Evolutionary conservation across 1,140 invertebrate genomes (phyloP).

Genomic region (Bombyx mandarina): DNA sequence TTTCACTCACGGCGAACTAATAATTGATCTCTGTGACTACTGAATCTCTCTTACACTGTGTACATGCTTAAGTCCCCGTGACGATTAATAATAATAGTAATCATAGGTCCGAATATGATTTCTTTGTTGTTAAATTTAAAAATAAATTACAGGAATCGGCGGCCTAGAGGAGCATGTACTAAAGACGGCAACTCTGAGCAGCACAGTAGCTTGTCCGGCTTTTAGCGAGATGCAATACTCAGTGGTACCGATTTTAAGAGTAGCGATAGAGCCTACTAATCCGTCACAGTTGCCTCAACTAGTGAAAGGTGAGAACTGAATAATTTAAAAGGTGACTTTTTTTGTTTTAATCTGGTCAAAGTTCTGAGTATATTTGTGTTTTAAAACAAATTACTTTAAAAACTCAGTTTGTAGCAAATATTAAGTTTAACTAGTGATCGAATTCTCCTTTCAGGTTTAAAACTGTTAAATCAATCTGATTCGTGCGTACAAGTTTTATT

Average conservation of each 20-base stretch:
- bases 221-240: slow-evolving; percentile 89
- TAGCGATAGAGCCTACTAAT: slow-evolving; percentile 93
- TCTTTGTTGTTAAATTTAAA: too few species aligned
- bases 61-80: too few species aligned
- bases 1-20: too few species aligned
- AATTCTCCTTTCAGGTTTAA: slow-evolving; percentile 30
- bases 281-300: slow-evolving; percentile 86
- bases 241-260: slow-evolving; percentile 90
- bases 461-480: slow-evolving; percentile 87
- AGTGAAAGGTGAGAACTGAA: slow-evolving; percentile 74
- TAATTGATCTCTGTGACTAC: not conserved
- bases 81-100: too few species aligned
- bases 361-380: too few species aligned
- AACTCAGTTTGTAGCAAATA: too few species aligned
- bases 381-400: too few species aligned
- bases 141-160: slow-evolving; percentile 78
- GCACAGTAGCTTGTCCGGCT: slow-evolving; percentile 86
- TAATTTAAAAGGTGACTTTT: too few species aligned
- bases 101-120: too few species aligned
- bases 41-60: slow-evolving; percentile 1
- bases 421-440: too few species aligned
- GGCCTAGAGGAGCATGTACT: slow-evolving; percentile 89
- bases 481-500: slow-evolving; percentile 91
- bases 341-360: too few species aligned
- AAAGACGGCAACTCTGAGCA: slow-evolving; percentile 93